Conservation (phyloP, 2,797 vertebrate genomes). For the Botia kubotai region DNA sequence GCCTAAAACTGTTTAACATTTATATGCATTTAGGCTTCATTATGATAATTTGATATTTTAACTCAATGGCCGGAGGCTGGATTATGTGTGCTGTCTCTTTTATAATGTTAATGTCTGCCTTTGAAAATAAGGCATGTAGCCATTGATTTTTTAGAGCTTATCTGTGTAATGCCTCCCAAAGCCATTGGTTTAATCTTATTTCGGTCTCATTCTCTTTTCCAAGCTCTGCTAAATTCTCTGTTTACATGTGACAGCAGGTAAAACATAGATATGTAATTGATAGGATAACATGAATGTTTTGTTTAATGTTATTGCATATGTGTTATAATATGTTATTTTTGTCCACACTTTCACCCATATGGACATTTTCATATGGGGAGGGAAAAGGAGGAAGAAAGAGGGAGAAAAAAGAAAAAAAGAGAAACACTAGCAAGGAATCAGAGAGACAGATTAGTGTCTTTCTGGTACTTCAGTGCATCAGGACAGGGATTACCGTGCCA, state of each 20-base stretch:
- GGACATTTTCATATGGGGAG: conserved; percentile 69
- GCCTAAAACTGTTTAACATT: conserved; percentile 77
- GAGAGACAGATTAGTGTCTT: conserved; percentile 88
- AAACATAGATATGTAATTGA: conserved; percentile 7
- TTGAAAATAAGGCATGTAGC: conserved; percentile 80
- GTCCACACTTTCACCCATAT: conserved; percentile 79
- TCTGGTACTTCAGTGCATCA: conserved; percentile 90
- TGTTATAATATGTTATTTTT: conserved; percentile 7
- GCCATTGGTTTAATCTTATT: conserved; percentile 32
- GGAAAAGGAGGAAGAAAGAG: conserved; percentile 18
- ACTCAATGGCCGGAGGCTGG: conserved; percentile 78
- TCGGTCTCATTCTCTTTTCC: conserved; percentile 10
- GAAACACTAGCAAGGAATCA: conserved; percentile 74
- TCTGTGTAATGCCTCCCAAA: conserved; percentile 70
- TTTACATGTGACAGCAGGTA: conserved; percentile 9
- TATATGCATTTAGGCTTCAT: conserved; percentile 83
- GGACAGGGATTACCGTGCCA: conserved; percentile 91
- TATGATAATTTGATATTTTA: conserved; percentile 85
- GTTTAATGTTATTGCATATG: conserved; percentile 28
- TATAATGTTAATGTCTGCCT: conserved; percentile 79
- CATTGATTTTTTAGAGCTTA: conserved; percentile 80
- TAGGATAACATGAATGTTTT: conserved; percentile 31
- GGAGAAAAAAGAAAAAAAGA: conserved; percentile 58
- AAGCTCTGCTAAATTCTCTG: neutral
- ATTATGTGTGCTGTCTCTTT: conserved; percentile 74